Conservation (phyloP, 2,888 invertebrate species). For the Creontiades dilutus region DNA sequence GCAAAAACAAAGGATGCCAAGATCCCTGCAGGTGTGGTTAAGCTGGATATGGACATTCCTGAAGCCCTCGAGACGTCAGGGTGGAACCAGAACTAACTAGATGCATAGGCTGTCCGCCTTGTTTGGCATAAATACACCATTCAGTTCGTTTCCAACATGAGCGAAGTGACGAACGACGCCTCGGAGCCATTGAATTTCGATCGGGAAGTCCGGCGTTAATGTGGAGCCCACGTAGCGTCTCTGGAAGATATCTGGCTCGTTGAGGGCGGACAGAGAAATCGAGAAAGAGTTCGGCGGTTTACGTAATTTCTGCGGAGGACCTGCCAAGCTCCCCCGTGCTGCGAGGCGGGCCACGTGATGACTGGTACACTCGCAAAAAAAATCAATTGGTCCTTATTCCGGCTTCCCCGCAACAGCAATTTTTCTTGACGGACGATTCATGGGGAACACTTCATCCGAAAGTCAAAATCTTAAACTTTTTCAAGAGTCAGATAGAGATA, state of each 20-base stretch:
- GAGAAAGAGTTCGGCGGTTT: neutral
- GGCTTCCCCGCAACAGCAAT: neutral
- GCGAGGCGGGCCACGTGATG: slow-evolving; percentile 9
- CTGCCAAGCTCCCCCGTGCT: neutral
- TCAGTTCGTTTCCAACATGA: neutral
- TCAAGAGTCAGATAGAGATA: no score
- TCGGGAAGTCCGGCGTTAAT: slow-evolving; percentile 1
- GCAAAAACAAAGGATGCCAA: no score
- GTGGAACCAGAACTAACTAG: no score
- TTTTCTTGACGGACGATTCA: no score
- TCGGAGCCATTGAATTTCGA: neutral
- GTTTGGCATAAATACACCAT: neutral
- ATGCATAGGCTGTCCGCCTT: no score
- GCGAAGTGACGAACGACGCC: neutral
- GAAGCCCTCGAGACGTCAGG: neutral
- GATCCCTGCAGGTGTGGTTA: no score
- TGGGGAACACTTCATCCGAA: no score
- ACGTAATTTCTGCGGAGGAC: slow-evolving; percentile 19
- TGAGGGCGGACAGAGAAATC: neutral
- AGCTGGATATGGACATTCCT: no score
- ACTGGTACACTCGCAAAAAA: neutral
- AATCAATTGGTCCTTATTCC: neutral
- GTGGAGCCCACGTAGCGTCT: neutral
- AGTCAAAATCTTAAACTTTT: no score
- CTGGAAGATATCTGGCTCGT: neutral